These are phyloP conservation scores for Odocoileus hemionus DNA, from an alignment of 2,113 vertebrate species.

Conservation along the genomic window DNA sequence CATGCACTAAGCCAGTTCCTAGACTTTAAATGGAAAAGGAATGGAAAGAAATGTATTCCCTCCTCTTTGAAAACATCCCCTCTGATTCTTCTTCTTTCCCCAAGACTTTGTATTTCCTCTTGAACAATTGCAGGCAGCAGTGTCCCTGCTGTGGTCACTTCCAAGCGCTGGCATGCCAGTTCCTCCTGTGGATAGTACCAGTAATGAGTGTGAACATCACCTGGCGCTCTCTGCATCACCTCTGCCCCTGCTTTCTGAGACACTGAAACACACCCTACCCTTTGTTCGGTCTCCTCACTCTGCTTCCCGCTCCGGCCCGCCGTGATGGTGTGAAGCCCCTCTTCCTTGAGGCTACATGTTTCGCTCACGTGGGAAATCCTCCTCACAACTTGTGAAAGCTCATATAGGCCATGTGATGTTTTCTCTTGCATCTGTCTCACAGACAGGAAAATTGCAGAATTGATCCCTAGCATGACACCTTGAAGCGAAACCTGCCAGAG, in stretches of 20 bases:
- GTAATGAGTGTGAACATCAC: not conserved
- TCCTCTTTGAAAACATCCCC: not conserved
- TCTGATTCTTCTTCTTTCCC: not conserved
- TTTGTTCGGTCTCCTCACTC: not conserved
- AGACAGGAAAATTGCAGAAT: not conserved
- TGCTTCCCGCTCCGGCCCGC: not conserved
- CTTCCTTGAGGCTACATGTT: not conserved
- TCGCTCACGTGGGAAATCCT: not conserved
- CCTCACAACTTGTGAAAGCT: not conserved
- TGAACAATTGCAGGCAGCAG: not conserved
- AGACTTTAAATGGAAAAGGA: not conserved
- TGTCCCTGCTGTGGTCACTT: not conserved
- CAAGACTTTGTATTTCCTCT: not conserved
- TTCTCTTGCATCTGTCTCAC: not conserved
- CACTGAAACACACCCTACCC: not conserved
- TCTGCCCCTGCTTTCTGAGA: not conserved
- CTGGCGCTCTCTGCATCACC: not conserved
- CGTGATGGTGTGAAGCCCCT: not conserved
- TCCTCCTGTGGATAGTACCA: not conserved
- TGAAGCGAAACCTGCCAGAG: not conserved
- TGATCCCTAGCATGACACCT: not conserved
- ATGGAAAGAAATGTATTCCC: not conserved
- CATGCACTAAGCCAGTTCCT: not conserved
- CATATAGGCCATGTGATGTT: not conserved
- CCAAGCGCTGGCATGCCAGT: not conserved